These are phyloP conservation scores for Oncorhynchus mykiss DNA, from an alignment of 2,113 vertebrate species.

Conservation along the genomic window DNA sequence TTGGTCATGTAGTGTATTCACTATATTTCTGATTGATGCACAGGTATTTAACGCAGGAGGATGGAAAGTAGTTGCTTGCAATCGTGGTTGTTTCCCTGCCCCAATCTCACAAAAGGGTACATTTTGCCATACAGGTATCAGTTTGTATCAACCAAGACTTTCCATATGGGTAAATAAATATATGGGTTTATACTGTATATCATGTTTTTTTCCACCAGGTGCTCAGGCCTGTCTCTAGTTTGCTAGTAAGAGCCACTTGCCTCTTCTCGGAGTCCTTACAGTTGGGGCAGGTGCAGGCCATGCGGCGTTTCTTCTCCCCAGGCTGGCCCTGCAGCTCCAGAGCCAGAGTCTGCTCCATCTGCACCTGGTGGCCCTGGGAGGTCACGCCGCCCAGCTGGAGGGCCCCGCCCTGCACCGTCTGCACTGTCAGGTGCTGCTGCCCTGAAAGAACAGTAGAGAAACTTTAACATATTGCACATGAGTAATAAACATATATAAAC, in stretches of 20 bases:
- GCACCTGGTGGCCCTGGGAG: constrained; percentile 82
- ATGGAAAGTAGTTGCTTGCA: too few relatives aligned
- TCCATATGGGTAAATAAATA: too few relatives aligned
- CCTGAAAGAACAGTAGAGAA: constrained; percentile 65
- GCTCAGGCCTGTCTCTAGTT: not conserved
- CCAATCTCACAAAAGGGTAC: too few relatives aligned
- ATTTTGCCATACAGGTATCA: too few relatives aligned
- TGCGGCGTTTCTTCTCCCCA: constrained; percentile 89
- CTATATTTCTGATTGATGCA: too few relatives aligned
- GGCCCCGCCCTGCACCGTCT: constrained; percentile 87
- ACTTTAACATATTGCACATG: not conserved
- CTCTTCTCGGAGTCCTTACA: constrained; percentile 96
- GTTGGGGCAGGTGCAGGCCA: constrained; percentile 98
- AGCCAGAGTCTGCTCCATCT: constrained; percentile 89
- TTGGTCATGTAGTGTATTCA: too few relatives aligned
- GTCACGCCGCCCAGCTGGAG: constrained; percentile 86
- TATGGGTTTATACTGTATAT: too few relatives aligned
- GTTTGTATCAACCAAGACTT: too few relatives aligned
- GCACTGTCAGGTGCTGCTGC: constrained; percentile 93
- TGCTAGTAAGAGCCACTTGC: constrained; percentile 54
- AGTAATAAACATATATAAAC: not conserved
- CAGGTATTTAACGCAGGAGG: too few relatives aligned
- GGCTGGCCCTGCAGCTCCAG: constrained; percentile 84
- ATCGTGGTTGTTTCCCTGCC: too few relatives aligned
- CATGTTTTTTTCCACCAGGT: too few relatives aligned